Conservation (phyloP, 2,113 vertebrate species). For the Scatophagus argus region DNA sequence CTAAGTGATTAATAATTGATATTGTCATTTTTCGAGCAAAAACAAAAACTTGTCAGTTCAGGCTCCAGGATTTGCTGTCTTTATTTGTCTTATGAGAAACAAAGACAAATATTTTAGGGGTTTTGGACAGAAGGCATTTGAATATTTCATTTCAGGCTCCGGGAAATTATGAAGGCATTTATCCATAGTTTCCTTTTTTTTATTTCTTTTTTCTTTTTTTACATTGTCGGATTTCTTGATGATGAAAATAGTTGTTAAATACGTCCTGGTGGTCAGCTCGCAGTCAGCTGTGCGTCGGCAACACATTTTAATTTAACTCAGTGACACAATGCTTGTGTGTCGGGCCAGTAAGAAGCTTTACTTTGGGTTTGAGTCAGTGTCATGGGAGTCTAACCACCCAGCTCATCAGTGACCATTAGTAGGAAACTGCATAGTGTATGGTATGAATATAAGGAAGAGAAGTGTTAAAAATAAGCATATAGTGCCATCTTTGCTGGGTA, state of each 20-base stretch:
- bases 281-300: too few relatives aligned
- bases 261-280: too few relatives aligned
- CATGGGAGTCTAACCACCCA: background rate
- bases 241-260: too few relatives aligned
- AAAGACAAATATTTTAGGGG: background rate
- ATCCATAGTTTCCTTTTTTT: background rate
- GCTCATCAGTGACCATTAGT: background rate
- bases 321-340: too few relatives aligned
- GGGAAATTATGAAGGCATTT: background rate
- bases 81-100: background rate
- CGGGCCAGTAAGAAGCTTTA: too few relatives aligned
- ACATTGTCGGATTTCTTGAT: too few relatives aligned
- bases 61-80: background rate
- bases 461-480: background rate
- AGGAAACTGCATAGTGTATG: background rate
- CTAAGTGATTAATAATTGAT: background rate
- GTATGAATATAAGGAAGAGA: conserved; percentile 8
- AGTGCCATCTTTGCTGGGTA: background rate
- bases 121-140: background rate
- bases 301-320: too few relatives aligned
- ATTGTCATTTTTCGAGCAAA: background rate
- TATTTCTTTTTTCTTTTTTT: too few relatives aligned
- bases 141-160: background rate
- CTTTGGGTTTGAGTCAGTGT: too few relatives aligned
- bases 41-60: background rate